phyloP scores from a whole-genome alignment of 2,888 invertebrate species.

The Polietes domitor region DNA sequence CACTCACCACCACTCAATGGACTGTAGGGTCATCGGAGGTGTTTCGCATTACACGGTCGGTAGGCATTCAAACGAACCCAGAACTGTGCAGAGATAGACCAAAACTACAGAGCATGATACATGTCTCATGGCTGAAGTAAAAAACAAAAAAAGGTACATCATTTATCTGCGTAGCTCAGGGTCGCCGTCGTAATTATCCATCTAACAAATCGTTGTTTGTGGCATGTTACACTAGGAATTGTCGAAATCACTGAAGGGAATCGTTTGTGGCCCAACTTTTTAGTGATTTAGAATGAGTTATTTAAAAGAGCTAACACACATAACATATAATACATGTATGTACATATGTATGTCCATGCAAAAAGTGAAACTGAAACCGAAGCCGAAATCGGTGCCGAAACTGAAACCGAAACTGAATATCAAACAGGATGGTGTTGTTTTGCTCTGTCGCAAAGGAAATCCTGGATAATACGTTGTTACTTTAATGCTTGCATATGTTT shows the following conservation, averaged over 20 bases:
- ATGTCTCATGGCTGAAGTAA: not conserved
- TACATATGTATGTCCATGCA: too few relatives aligned
- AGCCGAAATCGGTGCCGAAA: too few relatives aligned
- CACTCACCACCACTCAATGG: not conserved
- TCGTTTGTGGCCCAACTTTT: too few relatives aligned
- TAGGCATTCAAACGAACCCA: too few relatives aligned
- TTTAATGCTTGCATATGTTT: constrained; percentile 53
- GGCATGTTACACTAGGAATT: constrained; percentile 38
- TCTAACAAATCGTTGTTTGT: not conserved
- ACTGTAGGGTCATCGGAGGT: not conserved
- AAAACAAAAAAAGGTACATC: not conserved
- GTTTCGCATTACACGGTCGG: too few relatives aligned
- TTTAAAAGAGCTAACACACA: too few relatives aligned
- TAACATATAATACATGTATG: too few relatives aligned
- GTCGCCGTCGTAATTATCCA: constrained; percentile 33
- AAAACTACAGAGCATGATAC: too few relatives aligned
- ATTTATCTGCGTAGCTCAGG: constrained; percentile 39
- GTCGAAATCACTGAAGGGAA: too few relatives aligned
- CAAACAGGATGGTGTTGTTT: constrained; percentile 12
- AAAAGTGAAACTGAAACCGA: too few relatives aligned
- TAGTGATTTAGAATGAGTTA: too few relatives aligned
- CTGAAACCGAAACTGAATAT: constrained; percentile 50
- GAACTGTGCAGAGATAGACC: too few relatives aligned
- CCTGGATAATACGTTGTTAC: constrained; percentile 48
- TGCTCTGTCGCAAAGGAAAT: constrained; percentile 18